Conservation (phyloP, 2,888 invertebrate species). For the Phyllotreta striolata region DNA sequence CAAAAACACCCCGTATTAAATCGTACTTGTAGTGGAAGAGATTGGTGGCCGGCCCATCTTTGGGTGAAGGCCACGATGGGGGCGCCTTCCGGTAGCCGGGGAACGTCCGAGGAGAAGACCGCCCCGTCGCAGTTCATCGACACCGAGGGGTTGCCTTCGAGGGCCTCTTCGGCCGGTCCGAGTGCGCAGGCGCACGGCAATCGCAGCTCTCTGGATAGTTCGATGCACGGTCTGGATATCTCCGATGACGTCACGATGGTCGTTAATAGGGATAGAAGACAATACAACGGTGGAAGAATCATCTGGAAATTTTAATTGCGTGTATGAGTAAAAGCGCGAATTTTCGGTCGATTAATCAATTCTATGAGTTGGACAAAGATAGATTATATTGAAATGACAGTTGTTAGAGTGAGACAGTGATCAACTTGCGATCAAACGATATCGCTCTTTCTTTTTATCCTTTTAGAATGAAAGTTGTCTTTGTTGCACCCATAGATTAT, state of each 20-base stretch:
- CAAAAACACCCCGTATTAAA: neutral
- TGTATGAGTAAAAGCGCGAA: no score
- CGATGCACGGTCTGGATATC: slow-evolving; percentile 70
- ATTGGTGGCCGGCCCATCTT: slow-evolving; percentile 81
- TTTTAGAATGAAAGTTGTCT: no score
- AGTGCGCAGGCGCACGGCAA: slow-evolving; percentile 74
- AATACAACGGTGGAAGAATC: slow-evolving; percentile 33
- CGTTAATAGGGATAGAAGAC: slow-evolving; percentile 27
- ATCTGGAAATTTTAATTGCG: no score
- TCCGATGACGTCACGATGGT: slow-evolving; percentile 29
- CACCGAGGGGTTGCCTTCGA: slow-evolving; percentile 64
- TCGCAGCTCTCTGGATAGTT: slow-evolving; percentile 77
- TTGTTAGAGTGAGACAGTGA: no score
- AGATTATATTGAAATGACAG: no score
- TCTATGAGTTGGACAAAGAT: no score
- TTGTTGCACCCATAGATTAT: no score
- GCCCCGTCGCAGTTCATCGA: slow-evolving; percentile 84
- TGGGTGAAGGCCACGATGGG: slow-evolving; percentile 84
- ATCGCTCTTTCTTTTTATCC: no score
- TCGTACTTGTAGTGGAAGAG: slow-evolving; percentile 77
- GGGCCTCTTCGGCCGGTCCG: slow-evolving; percentile 62
- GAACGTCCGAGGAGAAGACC: slow-evolving; percentile 81
- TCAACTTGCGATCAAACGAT: no score
- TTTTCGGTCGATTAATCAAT: no score
- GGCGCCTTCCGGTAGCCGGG: slow-evolving; percentile 78